Evolutionary conservation across 2,113 vertebrate species (phyloP), one percentile per base, ranked within the genome.

Genomic region (Hippocampus mohnikei): DNA sequence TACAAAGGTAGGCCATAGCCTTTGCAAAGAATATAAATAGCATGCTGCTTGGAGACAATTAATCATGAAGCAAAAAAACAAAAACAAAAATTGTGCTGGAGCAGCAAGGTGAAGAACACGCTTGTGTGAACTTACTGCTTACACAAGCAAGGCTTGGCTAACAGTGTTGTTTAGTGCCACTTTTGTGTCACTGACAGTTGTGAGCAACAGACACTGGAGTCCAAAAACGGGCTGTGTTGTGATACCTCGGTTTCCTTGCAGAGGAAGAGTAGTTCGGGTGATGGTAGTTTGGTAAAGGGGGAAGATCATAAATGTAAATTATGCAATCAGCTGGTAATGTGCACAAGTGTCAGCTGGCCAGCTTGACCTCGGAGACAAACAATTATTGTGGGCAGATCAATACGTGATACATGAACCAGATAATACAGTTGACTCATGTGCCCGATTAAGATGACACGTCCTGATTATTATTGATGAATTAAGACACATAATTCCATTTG

Each of bases 31-130:
- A 68, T 44, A 72, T 44, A 16, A 70, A 55, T 55, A 42, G 37
- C 10, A 40, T 42, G 61, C 6, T n/a, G 41, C 70, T 78, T 67
- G 60, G 64, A 82, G 69, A 86, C 71, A 70, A 77, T 85, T 81
- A 81, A 85, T 85, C 79, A 81, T 53, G 23, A 58, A 37, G 40
- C 44, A 58, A 60, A 65, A 56, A 63, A 48, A 65, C 52, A 63
- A 48, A n/a, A 37, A 37, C 5, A 6, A 37, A 37, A 37, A 37
- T 62, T 23, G 5, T 59, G 64, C 52, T 67, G 77, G 68, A 41
- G 27, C n/a, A 37, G 66, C 27, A 29, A 53, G 29, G 66, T 67
- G 66, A 53, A 41, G 61, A 64, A 42, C 61, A 23, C 21, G 20
- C 61, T 63, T 40, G 23, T 13, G 61, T 42, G 61, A 9, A 62